These are phyloP conservation scores for Acronicta alni DNA, from an alignment of 2,888 invertebrate genomes.

Conservation along the genomic window DNA sequence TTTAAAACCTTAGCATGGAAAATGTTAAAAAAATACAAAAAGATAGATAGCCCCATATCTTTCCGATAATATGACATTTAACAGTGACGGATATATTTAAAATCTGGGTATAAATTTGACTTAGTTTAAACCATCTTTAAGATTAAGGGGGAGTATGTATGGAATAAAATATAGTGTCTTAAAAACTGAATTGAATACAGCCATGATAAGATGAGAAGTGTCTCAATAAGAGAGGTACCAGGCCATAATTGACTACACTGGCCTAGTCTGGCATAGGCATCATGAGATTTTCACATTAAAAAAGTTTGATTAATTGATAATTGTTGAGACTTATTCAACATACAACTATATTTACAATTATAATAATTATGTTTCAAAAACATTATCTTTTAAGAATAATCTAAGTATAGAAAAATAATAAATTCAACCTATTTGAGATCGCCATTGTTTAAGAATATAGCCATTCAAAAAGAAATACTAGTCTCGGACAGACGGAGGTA, in stretches of 20 bases:
- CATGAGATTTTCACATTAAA: too few relatives aligned
- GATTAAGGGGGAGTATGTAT: background rate
- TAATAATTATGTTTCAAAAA: constrained; percentile 13
- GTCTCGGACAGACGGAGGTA: background rate
- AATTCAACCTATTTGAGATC: constrained; percentile 42
- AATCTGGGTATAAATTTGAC: background rate
- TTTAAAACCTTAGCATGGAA: too few relatives aligned
- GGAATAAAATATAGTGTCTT: background rate
- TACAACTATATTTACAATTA: background rate
- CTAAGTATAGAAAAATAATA: constrained; percentile 18
- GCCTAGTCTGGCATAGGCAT: too few relatives aligned
- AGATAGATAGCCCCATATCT: background rate
- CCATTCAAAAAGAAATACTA: background rate
- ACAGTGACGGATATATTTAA: background rate
- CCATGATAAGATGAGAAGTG: background rate
- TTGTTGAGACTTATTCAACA: background rate
- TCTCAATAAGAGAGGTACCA: too few relatives aligned
- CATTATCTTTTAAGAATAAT: constrained; percentile 3
- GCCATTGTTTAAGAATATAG: background rate
- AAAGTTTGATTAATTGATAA: too few relatives aligned
- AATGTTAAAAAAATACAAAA: too few relatives aligned
- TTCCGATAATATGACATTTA: background rate
- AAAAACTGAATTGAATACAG: background rate
- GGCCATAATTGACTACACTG: too few relatives aligned
- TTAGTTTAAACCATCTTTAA: background rate